Base-by-base conservation (phyloP, 1,140 invertebrate genomes). In the Calephelis virginiensis region DNA sequence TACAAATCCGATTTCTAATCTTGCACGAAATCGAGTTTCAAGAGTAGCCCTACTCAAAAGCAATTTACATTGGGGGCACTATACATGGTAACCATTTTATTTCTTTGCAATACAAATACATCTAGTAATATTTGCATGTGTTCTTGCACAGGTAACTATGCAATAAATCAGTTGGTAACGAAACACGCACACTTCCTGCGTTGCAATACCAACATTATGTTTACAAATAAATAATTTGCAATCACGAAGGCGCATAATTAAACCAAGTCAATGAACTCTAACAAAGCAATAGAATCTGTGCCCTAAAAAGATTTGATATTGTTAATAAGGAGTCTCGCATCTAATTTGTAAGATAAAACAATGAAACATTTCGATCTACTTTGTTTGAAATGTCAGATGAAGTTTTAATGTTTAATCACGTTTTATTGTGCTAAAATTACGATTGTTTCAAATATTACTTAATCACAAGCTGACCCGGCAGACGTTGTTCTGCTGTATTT, bases 171-270 rank as follows among this genome's bases (percentile, higher is more conserved):
- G 53, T 56, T 37, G 50, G 50, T 53, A 56, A 56, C 28, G 28
- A 56, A 56, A 56, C 28, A 56, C 53, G 53, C 53, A 56, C 11
- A 56, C 28, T 56, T 56, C 17, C 53, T 56, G 49, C 49, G 14
- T 53, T 56, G 17, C 50, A 56, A 56, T 56, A 56, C 50, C 50
- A 56, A 56, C 40, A 13, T 14, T 48, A 66, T 69, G 64, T 69
- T 66, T 72, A 68, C 45, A 71, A 46, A 62, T 70, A 63, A 67
- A 63, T 66, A 56, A 68, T 70, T 75, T 74, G 80, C 78, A 28
- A 82, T 78, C 82, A 84, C 81, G 72, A 83, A 76, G 73, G 69
- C 73, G 69, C 81, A 77, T 78, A 81, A 86, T 79, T 72, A 78
- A 78, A 80, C 74, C 49, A 72, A 67, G 70, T 78, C 75, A 71